Evolutionary conservation across 2,888 invertebrate species (phyloP).

Genomic region (Eremobia ochroleuca): DNA sequence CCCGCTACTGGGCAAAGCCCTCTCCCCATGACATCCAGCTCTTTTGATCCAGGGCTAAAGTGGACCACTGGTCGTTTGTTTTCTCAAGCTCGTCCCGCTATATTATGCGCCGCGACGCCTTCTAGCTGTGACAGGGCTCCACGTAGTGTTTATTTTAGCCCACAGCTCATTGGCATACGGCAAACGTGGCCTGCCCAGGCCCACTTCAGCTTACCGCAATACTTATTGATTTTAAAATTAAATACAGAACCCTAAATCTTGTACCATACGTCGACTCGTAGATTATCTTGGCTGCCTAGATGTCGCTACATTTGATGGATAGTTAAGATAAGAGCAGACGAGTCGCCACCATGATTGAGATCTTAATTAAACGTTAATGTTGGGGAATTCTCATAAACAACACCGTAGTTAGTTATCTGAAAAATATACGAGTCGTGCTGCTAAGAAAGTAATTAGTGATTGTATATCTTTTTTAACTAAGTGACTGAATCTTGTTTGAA

Average conservation of each 20-base stretch:
- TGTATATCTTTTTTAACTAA: slow-evolving; percentile 7
- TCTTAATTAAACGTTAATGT: slow-evolving; percentile 69
- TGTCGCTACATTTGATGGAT: slow-evolving; percentile 70
- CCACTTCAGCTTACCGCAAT: not conserved
- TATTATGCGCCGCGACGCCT: not conserved
- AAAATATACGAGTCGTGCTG: slow-evolving; percentile 34
- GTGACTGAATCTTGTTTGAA: slow-evolving; percentile 5
- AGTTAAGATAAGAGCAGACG: slow-evolving; percentile 71
- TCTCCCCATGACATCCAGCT: not conserved
- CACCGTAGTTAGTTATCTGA: slow-evolving; percentile 54
- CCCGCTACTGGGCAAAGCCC: too few relatives aligned
- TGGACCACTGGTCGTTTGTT: not conserved
- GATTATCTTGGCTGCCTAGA: slow-evolving; percentile 62
- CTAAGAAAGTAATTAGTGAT: slow-evolving; percentile 25
- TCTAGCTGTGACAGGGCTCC: not conserved
- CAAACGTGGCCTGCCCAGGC: not conserved
- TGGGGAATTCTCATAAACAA: slow-evolving; percentile 63
- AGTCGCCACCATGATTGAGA: slow-evolving; percentile 63
- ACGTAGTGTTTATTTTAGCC: not conserved
- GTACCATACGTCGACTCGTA: slow-evolving; percentile 24
- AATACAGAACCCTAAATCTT: slow-evolving; percentile 46
- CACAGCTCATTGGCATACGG: not conserved
- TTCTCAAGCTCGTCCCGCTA: not conserved
- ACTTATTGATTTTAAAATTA: slow-evolving; percentile 1
- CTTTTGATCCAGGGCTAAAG: not conserved